Conservation (phyloP, 2,113 vertebrate genomes). For the Vulpes vulpes region DNA sequence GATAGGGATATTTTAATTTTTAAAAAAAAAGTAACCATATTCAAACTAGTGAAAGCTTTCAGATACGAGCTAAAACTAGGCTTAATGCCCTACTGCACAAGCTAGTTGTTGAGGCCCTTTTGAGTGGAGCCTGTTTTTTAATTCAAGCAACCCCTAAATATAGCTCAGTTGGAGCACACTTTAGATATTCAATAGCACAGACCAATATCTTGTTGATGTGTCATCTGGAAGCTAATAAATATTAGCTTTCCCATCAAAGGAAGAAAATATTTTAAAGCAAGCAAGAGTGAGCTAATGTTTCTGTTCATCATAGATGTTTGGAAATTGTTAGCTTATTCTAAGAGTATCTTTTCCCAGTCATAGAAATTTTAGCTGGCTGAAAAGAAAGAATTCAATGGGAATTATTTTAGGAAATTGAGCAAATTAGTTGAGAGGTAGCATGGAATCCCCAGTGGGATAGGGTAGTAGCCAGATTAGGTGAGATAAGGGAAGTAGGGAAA, state of each 20-base stretch:
- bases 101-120: background rate
- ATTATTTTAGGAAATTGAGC: background rate
- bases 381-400: background rate
- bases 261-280: background rate
- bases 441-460: background rate
- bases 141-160: background rate
- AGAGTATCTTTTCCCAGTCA: conserved; percentile 1
- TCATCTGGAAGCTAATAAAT: conserved; percentile 21
- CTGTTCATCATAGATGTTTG: conserved; percentile 6
- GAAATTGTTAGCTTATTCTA: background rate
- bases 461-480: background rate
- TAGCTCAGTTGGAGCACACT: background rate
- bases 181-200: background rate
- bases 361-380: background rate
- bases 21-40: background rate
- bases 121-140: background rate
- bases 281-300: background rate
- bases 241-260: background rate
- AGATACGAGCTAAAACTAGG: background rate
- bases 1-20: conserved; percentile 25
- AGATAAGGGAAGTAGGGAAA: background rate
- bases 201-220: background rate
- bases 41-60: conserved; percentile 38
- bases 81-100: background rate
- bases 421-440: background rate